Conservation (phyloP, 2,797 vertebrate genomes). For the Acrossocheilus fasciatus region DNA sequence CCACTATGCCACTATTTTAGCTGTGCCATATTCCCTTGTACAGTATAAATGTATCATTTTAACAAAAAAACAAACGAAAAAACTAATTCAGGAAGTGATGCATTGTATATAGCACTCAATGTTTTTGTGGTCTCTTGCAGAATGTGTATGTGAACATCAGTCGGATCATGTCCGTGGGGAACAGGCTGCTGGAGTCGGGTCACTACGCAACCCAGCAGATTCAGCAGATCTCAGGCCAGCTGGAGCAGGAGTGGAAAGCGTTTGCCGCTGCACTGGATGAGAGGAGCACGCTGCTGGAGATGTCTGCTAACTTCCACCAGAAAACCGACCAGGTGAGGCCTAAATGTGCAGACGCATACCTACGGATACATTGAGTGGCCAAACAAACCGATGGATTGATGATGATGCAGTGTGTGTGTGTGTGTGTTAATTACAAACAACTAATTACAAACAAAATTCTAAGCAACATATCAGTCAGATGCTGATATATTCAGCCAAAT, state of each 20-base stretch:
- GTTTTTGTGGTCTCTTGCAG: constrained; percentile 69
- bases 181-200: constrained; percentile 92
- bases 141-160: constrained; percentile 99
- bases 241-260: constrained; percentile 98
- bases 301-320: constrained; percentile 96
- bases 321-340: constrained; percentile 92
- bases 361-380: neutral
- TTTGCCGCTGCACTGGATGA: constrained; percentile 96
- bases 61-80: neutral
- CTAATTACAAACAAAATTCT: neutral
- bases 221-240: constrained; percentile 93
- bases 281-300: constrained; percentile 93
- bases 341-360: neutral
- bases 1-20: neutral
- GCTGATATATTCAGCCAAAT: neutral
- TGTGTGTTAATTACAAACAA: neutral
- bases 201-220: constrained; percentile 98
- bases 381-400: neutral
- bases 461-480: neutral
- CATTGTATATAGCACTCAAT: neutral
- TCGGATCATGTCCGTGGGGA: constrained; percentile 97
- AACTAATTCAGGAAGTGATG: neutral
- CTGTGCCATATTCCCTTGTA: neutral
- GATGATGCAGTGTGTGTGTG: neutral
- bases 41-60: neutral